A percentile compares a stretch with the other conserved stretches of the same genome.
phyloP scores from a whole-genome alignment of 2,888 invertebrate species.

The Synergus umbraculus region DNA sequence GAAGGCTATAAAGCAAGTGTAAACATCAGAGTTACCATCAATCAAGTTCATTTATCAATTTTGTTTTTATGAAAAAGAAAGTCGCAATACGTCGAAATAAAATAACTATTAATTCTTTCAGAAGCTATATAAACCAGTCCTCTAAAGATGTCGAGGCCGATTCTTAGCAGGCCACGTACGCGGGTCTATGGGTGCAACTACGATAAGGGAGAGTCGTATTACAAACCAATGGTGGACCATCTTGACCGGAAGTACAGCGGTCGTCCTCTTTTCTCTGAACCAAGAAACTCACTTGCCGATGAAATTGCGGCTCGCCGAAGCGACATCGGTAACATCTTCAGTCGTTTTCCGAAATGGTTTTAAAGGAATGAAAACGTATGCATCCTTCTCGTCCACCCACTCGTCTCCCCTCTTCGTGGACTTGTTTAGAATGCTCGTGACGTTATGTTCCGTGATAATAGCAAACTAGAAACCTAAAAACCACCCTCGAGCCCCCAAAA shows the following conservation, averaged over 20 bases:
- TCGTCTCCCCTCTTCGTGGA: constrained; percentile 46
- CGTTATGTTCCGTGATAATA: constrained; percentile 37
- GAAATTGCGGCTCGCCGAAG: constrained; percentile 79
- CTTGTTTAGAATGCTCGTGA: constrained; percentile 31
- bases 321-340: constrained; percentile 77
- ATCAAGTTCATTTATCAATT: neutral
- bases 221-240: constrained; percentile 87
- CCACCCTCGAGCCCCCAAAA: neutral
- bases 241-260: constrained; percentile 85
- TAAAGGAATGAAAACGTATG: constrained; percentile 66
- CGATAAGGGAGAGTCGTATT: constrained; percentile 90
- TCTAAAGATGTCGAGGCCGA: constrained; percentile 75
- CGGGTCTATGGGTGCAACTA: constrained; percentile 92
- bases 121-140: constrained; percentile 53
- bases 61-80: neutral
- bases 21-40: too few species aligned
- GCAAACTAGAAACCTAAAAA: constrained; percentile 31
- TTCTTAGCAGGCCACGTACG: constrained; percentile 83
- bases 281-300: constrained; percentile 78
- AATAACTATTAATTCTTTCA: constrained; percentile 46
- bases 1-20: too few species aligned
- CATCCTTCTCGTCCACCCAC: constrained; percentile 44
- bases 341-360: constrained; percentile 77
- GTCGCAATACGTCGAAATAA: constrained; percentile 41
- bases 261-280: constrained; percentile 76